These are phyloP conservation scores for Lacerta viridis DNA, from an alignment of 2,797 vertebrate species.

Conservation along the genomic window DNA sequence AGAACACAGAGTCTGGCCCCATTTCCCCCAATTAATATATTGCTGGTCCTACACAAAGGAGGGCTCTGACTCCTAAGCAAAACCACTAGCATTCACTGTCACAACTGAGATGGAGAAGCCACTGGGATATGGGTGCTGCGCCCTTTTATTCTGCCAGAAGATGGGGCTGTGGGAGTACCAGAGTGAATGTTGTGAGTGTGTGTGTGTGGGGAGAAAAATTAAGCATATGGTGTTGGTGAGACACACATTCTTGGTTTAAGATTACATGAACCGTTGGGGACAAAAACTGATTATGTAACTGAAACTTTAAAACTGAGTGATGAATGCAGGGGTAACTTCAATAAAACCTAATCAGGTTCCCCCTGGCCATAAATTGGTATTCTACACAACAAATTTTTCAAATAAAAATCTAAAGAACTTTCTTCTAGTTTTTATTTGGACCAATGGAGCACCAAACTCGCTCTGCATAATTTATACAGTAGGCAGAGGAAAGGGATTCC, in stretches of 20 bases:
- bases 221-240: constrained; percentile 60
- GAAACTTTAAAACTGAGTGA: constrained; percentile 46
- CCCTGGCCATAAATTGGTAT: constrained; percentile 53
- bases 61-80: constrained; percentile 50
- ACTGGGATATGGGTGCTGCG: constrained; percentile 56
- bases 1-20: constrained; percentile 67
- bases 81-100: constrained; percentile 62
- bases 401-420: constrained; percentile 47
- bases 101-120: constrained; percentile 71
- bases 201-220: constrained; percentile 53
- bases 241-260: constrained; percentile 61
- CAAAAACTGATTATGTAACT: constrained; percentile 65
- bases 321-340: neutral
- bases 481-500: constrained; percentile 52
- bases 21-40: constrained; percentile 40
- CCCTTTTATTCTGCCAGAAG: constrained; percentile 58
- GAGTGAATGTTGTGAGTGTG: constrained; percentile 22
- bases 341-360: constrained; percentile 53
- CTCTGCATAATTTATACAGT: constrained; percentile 60
- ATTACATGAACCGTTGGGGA: constrained; percentile 75
- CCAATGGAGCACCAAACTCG: constrained; percentile 35
- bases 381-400: constrained; percentile 49
- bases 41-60: neutral
- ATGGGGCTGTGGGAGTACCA: constrained; percentile 49
- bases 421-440: constrained; percentile 49